Base-by-base conservation (phyloP, 2,113 vertebrate species). In the Hippocampus abdominalis region DNA sequence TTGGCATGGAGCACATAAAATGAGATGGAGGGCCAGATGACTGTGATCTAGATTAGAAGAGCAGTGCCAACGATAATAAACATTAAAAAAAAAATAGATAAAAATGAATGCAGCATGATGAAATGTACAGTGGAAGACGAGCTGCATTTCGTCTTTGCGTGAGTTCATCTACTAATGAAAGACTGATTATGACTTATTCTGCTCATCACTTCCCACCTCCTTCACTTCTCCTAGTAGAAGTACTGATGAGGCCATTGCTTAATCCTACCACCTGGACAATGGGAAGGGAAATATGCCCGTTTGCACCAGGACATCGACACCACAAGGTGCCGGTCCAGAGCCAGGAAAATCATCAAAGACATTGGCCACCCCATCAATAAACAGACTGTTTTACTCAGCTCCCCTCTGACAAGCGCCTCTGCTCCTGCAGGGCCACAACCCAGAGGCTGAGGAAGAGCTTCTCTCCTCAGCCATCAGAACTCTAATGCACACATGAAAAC, bases 321-420 rank as follows among this genome's bases (percentile, higher is more conserved):
- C 63, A 46, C 40, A 44, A 15, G 40, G 21, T 64, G 39, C 13
- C 44, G 13, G 23, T 64, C 63, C 40, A 46, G 23, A 64, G 63
- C 63, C 39, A 44, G 46, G 39, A 15, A 44, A 44, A 64, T 64
- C n/a, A 64, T 64, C 63, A 64, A 64, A 64, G 63, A 64, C 40
- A 5, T 25, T 8, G 39, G 42, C 39, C 40, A 64, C 15, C 63
- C n/a, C 21, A 27, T 18, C n/a, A 13, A 36, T 36, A 36, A 36
- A 46, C 13, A 25, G 63, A 40, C 21, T 27, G 63, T 46, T 64
- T 39, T 13, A 44, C 6, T 49, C 27, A n/a, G 20, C 23, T 44
- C 39, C n/a, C 40, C 40, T 64, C n/a, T 25, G 39, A 44, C 40
- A 23, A 8, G 23, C 15, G n/a, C 40, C 39, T 23, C n/a, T 6